Evolutionary conservation across 2,797 vertebrate genomes (phyloP), one percentile per base, ranked within the genome.

Genomic region (Spea hammondii): DNA sequence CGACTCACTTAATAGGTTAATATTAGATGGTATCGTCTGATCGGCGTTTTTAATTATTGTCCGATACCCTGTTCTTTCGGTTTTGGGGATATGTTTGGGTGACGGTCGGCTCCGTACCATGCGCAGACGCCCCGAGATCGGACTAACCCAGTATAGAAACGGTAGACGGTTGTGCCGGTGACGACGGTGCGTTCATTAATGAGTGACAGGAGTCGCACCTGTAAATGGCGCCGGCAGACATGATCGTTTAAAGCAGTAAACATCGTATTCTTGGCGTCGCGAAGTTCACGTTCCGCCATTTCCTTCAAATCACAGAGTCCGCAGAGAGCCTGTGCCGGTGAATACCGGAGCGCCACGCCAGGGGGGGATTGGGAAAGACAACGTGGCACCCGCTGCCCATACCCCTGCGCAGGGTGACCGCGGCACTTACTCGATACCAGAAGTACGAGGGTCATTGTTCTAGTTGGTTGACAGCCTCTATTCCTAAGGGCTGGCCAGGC

Each of bases 181-280:
- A 74, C 46, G 49, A n/a, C 12, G 64, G 32, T 3, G 5, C 6
- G 13, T 72, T 78, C 71, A 78, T 74, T 51, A 54, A 68, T 74
- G 70, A 68, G 45, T 74, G 70, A 32, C 77, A 57, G 64, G 60
- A 7, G 17, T 14, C 44, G 72, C 55, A 74, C 55, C 78, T 64
- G 50, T 64, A 74, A 51, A 74, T 62, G 9, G 6, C 11, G 12
- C 9, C 9, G 4, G 9, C 8, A 14, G 11, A 47, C 59, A 1
- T 9, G 12, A 8, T 32, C 4, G 46, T 9, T 71, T 47, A 46
- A 72, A 54, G 54, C 51, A 57, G 49, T 48, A 5, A 70, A 32
- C 17, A 13, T 12, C 48, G 32, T 9, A 32, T 47, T 72, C 48
- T 51, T 54, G 55, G 55, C 65, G 65, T 51, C 14, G 47, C 7